Conservation (phyloP, 2,113 vertebrate species). For the Rhynchomys soricoides region DNA sequence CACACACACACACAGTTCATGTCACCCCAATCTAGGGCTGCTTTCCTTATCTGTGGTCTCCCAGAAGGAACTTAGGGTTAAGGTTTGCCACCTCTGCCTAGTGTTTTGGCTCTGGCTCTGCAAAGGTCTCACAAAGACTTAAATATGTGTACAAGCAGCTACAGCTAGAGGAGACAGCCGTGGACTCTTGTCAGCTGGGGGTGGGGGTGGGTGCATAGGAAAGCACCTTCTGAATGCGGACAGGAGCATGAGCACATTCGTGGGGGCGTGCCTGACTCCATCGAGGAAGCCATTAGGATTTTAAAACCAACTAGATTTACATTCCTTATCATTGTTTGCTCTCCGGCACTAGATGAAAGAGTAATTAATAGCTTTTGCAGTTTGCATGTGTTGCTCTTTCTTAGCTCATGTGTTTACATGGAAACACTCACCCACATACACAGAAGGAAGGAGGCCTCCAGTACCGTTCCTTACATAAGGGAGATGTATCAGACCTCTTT, state of each 20-base stretch:
- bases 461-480: constrained; percentile 39
- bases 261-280: constrained; percentile 34
- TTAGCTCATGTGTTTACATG: constrained; percentile 51
- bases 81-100: constrained; percentile 64
- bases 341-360: constrained; percentile 30
- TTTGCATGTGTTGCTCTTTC: constrained; percentile 49
- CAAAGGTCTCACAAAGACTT: constrained; percentile 70
- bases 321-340: constrained; percentile 55
- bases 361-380: constrained; percentile 66
- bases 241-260: constrained; percentile 53
- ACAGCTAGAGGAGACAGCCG: constrained; percentile 57
- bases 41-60: constrained; percentile 71
- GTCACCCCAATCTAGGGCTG: constrained; percentile 63
- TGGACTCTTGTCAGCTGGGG: constrained; percentile 53
- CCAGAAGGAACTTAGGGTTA: constrained; percentile 76
- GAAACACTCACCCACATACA: constrained; percentile 25
- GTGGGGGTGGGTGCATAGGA: too few relatives aligned
- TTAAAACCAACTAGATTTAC: constrained; percentile 52
- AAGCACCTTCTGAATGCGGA: not conserved
- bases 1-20: not conserved
- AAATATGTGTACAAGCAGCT: constrained; percentile 39
- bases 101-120: constrained; percentile 66
- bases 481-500: constrained; percentile 65
- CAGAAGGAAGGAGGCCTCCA: constrained; percentile 38
- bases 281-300: constrained; percentile 49